A percentile compares a stretch with the other conserved stretches of the same genome.
phyloP scores from a whole-genome alignment of 2,797 vertebrate genomes.

The Eptatretus atami region DNA sequence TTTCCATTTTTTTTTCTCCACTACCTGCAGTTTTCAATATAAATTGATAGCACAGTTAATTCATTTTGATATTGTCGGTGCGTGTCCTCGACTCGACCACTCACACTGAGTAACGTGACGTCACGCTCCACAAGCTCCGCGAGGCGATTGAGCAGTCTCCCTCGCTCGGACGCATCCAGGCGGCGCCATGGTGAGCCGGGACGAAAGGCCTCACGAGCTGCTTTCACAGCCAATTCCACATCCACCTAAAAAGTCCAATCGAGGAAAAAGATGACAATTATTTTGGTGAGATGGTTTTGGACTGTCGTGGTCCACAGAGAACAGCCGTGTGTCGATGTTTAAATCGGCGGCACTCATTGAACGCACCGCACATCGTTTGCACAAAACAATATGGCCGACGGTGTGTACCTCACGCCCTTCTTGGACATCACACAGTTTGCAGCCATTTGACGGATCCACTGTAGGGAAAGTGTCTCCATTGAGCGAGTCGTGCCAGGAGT shows the following conservation, averaged over 20 bases:
- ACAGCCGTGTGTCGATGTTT: too few relatives aligned
- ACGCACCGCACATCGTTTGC: too few relatives aligned
- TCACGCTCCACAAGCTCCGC: conserved; percentile 1
- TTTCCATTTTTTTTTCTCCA: too few relatives aligned
- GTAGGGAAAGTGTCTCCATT: conserved; percentile 49
- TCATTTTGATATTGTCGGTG: too few relatives aligned
- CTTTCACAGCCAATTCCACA: not conserved
- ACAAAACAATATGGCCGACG: too few relatives aligned
- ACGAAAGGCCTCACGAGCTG: not conserved
- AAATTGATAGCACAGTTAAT: too few relatives aligned
- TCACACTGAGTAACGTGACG: not conserved
- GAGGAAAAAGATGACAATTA: too few relatives aligned
- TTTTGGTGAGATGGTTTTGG: too few relatives aligned
- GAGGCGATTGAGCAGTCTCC: not conserved
- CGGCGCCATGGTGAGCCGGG: not conserved
- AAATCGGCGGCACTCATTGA: too few relatives aligned
- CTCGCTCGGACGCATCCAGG: conserved; percentile 1
- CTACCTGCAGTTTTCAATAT: too few relatives aligned
- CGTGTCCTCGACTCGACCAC: too few relatives aligned
- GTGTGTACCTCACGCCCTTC: conserved; percentile 57
- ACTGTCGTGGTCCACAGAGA: too few relatives aligned
- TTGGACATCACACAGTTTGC: conserved; percentile 79
- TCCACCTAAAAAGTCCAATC: not conserved
- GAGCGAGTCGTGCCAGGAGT: conserved; percentile 85
- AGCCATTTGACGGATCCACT: conserved; percentile 64